Conservation (phyloP, 1,140 invertebrate species). For the Caerostris darwini region DNA sequence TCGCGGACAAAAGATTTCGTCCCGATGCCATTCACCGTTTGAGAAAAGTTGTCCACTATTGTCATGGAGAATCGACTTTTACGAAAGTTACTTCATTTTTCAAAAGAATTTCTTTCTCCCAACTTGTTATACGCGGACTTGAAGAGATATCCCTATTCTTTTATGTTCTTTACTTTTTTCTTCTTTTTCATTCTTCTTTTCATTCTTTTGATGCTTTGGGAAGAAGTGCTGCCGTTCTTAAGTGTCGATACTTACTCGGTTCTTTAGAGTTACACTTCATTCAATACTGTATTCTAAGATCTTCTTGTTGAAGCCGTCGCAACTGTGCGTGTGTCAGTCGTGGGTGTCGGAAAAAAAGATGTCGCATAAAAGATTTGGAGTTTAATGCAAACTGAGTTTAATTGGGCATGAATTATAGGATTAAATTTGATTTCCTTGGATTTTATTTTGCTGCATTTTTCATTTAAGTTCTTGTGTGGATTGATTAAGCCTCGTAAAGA, state of each 20-base stretch:
- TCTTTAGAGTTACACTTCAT: slow-evolving; percentile 13
- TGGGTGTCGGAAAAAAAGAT: background rate
- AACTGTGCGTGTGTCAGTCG: background rate
- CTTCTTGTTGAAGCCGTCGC: background rate
- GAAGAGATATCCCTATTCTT: slow-evolving; percentile 39
- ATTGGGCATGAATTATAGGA: background rate
- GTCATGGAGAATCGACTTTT: slow-evolving; percentile 66
- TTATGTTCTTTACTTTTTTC: background rate
- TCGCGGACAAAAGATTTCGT: slow-evolving; percentile 15
- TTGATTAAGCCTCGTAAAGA: too few species aligned
- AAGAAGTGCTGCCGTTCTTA: background rate
- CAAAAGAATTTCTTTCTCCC: slow-evolving; percentile 52
- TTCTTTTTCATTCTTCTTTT: background rate
- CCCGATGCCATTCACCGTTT: slow-evolving; percentile 52
- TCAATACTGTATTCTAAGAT: slow-evolving; percentile 48
- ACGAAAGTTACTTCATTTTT: slow-evolving; percentile 67
- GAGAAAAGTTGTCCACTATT: slow-evolving; percentile 60
- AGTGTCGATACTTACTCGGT: slow-evolving; percentile 25
- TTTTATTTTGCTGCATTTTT: too few species aligned
- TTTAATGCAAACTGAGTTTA: background rate
- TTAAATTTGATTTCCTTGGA: background rate
- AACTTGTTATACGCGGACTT: slow-evolving; percentile 43
- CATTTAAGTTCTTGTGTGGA: too few species aligned
- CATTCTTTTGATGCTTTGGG: background rate
- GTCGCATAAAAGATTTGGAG: background rate